phyloP scores from a whole-genome alignment of 2,888 invertebrate species.

The Drosophila subquinaria region DNA sequence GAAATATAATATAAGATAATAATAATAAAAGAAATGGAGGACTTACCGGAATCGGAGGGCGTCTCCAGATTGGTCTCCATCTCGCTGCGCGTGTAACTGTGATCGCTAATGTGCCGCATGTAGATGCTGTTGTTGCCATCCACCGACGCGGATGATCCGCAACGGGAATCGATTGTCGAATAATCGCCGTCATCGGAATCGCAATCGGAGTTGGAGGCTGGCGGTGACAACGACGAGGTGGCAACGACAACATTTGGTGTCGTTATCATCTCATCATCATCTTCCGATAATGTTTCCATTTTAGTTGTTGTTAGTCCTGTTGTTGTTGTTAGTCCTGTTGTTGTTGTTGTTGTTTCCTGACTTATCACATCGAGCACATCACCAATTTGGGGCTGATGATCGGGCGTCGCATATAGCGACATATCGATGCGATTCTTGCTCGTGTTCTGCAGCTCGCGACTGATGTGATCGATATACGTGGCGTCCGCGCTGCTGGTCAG shows the following conservation, averaged over 20 bases:
- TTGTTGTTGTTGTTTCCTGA: constrained; percentile 36
- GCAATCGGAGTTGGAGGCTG: constrained; percentile 57
- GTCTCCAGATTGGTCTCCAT: constrained; percentile 91
- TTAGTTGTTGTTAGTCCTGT: too few species aligned
- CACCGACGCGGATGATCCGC: constrained; percentile 13
- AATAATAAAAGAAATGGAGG: constrained; percentile 39
- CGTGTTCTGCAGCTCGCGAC: constrained; percentile 83
- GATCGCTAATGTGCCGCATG: constrained; percentile 86
- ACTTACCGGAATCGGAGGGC: constrained; percentile 95
- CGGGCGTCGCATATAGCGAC: constrained; percentile 19
- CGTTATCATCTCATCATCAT: not conserved
- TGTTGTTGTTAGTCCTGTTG: constrained; percentile 19
- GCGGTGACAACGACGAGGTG: constrained; percentile 44
- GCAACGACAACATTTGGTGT: constrained; percentile 4
- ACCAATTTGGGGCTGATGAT: constrained; percentile 36
- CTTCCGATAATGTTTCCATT: not conserved
- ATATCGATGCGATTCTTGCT: constrained; percentile 73
- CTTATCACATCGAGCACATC: constrained; percentile 83
- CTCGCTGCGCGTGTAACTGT: constrained; percentile 89
- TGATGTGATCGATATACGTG: constrained; percentile 79
- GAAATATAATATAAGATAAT: not conserved
- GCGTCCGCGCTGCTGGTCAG: constrained; percentile 67
- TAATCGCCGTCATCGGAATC: constrained; percentile 69
- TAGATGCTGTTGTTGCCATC: constrained; percentile 51
- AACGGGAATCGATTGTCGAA: constrained; percentile 34